These are phyloP conservation scores for Meteorus cinctellus DNA, from an alignment of 2,888 invertebrate genomes.

Conservation along the genomic window DNA sequence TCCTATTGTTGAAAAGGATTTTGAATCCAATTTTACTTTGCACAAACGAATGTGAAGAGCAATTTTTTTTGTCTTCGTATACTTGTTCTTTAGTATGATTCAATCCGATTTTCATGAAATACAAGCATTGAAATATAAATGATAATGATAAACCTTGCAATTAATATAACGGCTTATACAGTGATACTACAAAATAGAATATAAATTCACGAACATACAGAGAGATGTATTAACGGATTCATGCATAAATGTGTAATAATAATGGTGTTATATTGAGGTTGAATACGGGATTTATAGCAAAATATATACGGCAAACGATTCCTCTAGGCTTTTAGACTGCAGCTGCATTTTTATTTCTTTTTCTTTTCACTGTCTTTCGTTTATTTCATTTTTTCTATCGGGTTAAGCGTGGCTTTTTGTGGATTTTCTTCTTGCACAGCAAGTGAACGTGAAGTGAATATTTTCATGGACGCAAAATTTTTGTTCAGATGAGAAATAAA, in stretches of 20 bases:
- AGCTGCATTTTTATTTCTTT: slow-evolving; percentile 39
- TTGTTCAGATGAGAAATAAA: neutral
- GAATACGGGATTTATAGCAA: slow-evolving; percentile 35
- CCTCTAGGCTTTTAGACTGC: slow-evolving; percentile 53
- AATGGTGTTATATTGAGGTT: slow-evolving; percentile 9
- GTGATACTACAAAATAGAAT: slow-evolving; percentile 64
- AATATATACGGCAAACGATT: slow-evolving; percentile 54
- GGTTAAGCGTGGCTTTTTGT: neutral
- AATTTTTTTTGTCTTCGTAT: neutral
- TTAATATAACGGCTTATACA: slow-evolving; percentile 56
- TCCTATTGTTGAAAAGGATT: neutral
- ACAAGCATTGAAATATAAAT: slow-evolving; percentile 32
- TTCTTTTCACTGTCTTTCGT: neutral
- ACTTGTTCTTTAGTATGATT: neutral
- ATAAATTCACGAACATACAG: slow-evolving; percentile 63
- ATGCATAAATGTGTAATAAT: slow-evolving; percentile 60
- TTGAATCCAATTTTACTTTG: neutral
- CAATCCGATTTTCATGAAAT: slow-evolving; percentile 35
- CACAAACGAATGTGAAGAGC: neutral
- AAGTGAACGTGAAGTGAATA: neutral
- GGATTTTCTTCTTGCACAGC: neutral
- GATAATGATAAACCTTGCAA: slow-evolving; percentile 39
- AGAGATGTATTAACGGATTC: slow-evolving; percentile 57
- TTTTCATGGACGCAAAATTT: slow-evolving; percentile 10
- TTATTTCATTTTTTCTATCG: neutral